Conservation (phyloP, 1,140 invertebrate genomes). For the Drosophila murphyi region DNA sequence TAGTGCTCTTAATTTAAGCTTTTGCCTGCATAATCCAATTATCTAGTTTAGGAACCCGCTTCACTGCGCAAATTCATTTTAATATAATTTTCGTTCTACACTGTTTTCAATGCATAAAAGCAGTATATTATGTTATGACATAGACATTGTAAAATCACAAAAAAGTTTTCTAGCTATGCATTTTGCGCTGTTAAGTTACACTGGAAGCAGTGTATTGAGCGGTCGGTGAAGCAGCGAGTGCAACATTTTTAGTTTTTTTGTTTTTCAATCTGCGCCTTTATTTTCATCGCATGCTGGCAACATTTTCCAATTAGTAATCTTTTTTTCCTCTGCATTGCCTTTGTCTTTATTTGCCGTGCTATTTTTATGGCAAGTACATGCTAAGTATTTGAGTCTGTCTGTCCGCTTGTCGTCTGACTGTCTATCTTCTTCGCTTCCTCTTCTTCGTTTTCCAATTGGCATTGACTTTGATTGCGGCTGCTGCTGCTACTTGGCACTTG, state of each 20-base stretch:
- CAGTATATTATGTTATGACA: too few species aligned
- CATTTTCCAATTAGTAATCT: conserved; percentile 72
- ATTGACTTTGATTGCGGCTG: conserved; percentile 29
- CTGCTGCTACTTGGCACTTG: conserved; percentile 1
- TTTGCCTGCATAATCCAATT: conserved; percentile 46
- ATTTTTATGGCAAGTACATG: conserved; percentile 48
- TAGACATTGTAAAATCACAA: too few species aligned
- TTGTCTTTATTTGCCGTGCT: conserved; percentile 56
- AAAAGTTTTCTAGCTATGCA: neutral
- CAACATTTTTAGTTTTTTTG: conserved; percentile 7
- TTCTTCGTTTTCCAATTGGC: conserved; percentile 25
- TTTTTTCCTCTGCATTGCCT: conserved; percentile 34
- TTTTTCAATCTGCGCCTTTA: conserved; percentile 34
- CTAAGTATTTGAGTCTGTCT: conserved; percentile 8
- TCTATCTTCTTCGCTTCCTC: conserved; percentile 11
- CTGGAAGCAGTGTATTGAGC: neutral
- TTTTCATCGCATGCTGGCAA: conserved; percentile 36
- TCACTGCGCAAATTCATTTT: conserved; percentile 48
- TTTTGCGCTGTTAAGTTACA: neutral
- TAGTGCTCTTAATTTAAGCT: conserved; percentile 36
- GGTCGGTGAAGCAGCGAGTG: neutral
- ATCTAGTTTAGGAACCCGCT: conserved; percentile 28
- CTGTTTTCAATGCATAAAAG: neutral
- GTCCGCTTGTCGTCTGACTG: conserved; percentile 1
- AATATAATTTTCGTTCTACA: conserved; percentile 4